These are phyloP conservation scores for Etheostoma nigrum DNA, from an alignment of 2,797 vertebrate genomes.

Conservation along the genomic window DNA sequence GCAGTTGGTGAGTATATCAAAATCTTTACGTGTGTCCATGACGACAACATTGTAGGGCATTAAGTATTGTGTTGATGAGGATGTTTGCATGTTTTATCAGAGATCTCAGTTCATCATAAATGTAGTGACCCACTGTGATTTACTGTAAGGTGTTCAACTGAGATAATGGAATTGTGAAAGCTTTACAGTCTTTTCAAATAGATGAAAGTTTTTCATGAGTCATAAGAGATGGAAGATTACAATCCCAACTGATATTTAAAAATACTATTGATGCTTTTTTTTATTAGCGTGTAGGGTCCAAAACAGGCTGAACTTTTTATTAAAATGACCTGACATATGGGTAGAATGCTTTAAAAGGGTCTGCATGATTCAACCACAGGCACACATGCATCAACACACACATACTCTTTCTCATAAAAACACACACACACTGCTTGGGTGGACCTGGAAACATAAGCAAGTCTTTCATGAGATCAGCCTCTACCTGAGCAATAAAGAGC, in stretches of 20 bases:
- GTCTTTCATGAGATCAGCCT: constrained; percentile 82
- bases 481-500: constrained; percentile 83
- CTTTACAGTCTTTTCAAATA: constrained; percentile 21
- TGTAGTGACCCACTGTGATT: constrained; percentile 4
- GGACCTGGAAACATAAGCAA: constrained; percentile 80
- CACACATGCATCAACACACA: constrained; percentile 27
- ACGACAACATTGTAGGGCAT: neutral
- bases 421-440: constrained; percentile 54
- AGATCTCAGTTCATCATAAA: constrained; percentile 11
- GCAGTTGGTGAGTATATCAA: constrained; percentile 44
- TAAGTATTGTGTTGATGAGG: neutral
- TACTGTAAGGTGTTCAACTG: neutral
- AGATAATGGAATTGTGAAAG: constrained; percentile 20
- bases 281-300: neutral
- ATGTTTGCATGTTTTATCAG: constrained; percentile 14
- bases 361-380: constrained; percentile 41
- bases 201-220: constrained; percentile 11
- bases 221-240: constrained; percentile 7
- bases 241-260: constrained; percentile 6
- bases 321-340: constrained; percentile 14
- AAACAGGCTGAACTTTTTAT: neutral
- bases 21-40: neutral
- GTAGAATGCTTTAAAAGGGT: constrained; percentile 26
- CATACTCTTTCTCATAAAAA: constrained; percentile 18
- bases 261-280: neutral